Base-by-base conservation (phyloP, 2,113 vertebrate species). In the Lichenostomus cassidix region DNA sequence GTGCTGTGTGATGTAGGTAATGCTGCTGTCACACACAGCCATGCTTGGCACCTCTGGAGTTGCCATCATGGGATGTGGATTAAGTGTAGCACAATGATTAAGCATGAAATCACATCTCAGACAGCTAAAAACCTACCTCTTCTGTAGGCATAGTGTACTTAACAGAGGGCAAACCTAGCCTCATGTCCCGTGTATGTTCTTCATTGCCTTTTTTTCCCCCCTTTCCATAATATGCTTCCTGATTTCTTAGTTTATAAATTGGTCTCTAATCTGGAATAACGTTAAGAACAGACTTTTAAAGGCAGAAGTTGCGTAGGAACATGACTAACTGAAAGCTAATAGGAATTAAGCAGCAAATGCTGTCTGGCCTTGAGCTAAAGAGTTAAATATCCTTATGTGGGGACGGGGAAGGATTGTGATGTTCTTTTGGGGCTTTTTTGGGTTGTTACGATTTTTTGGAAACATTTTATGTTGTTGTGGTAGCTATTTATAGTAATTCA, bases 61-160 rank as follows among this genome's bases (percentile, higher is more conserved):
- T 44, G n/a, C 15, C 33, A 1, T 11, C 11, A 0, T 10, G n/a
- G 31, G 24, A 58, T 31, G 21, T 35, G 35, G 11, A 8, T 63
- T 41, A 31, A 53, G 15, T 11, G 14, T 15, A n/a, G 53, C 0
- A 0, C 22, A 13, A 4, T 11, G 17, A 20, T 49, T 46, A 5
- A 44, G 20, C 15, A 3, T 50, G 33, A 59, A 63, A 37, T 31
- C 20, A 5, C 17, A 10, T 37, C 47, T 75, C 3, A 1, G 63
- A 33, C 31, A 49, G 2, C 59, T 33, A 1, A 63, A 14, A 15
- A 25, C 17, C 1, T 11, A 0, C 15, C 10, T 44, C 46, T 86
- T 84, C 41, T 77, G 1, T 31, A 49, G 39, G 15, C 12, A 2
- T 9, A 12, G 22, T 7, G 5, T 47, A 4, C 42, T 14, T 42